These are phyloP conservation scores for Tamias sibiricus DNA, from an alignment of 2,113 vertebrate genomes.

Conservation along the genomic window DNA sequence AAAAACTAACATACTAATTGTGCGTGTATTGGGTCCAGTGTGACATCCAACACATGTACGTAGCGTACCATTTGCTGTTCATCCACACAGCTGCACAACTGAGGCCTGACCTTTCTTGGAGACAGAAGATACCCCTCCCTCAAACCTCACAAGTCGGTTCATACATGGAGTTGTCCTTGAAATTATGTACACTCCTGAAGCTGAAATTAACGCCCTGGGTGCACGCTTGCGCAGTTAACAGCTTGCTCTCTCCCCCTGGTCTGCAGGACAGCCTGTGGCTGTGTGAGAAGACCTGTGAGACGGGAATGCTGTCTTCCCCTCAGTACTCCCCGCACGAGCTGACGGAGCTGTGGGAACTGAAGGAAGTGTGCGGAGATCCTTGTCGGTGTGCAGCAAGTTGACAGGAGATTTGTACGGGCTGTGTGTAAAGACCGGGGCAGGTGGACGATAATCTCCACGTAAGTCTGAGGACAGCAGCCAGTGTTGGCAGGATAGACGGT, in stretches of 20 bases:
- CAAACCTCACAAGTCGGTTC: neutral
- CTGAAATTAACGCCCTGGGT: too few relatives aligned
- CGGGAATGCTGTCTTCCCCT: slow-evolving; percentile 97
- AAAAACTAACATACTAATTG: neutral
- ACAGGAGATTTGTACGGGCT: neutral
- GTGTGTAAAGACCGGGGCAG: neutral
- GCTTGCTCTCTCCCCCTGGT: neutral
- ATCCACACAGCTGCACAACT: neutral
- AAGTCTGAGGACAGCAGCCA: neutral
- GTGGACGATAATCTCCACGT: fast-evolving
- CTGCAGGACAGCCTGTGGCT: slow-evolving; percentile 95
- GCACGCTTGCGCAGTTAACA: neutral
- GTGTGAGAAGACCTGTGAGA: slow-evolving; percentile 95
- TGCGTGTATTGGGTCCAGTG: neutral
- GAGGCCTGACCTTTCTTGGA: too few relatives aligned
- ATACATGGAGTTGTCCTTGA: neutral
- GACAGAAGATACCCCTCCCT: neutral
- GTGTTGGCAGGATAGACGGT: neutral
- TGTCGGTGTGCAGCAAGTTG: slow-evolving; percentile 90
- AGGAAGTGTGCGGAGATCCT: slow-evolving; percentile 92
- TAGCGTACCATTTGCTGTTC: neutral
- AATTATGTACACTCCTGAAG: too few relatives aligned
- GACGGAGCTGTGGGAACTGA: slow-evolving; percentile 90
- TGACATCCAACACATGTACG: neutral
- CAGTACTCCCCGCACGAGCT: slow-evolving; percentile 94